These are phyloP conservation scores for Bellardia bayeri DNA, from an alignment of 2,888 invertebrate genomes.

Conservation along the genomic window DNA sequence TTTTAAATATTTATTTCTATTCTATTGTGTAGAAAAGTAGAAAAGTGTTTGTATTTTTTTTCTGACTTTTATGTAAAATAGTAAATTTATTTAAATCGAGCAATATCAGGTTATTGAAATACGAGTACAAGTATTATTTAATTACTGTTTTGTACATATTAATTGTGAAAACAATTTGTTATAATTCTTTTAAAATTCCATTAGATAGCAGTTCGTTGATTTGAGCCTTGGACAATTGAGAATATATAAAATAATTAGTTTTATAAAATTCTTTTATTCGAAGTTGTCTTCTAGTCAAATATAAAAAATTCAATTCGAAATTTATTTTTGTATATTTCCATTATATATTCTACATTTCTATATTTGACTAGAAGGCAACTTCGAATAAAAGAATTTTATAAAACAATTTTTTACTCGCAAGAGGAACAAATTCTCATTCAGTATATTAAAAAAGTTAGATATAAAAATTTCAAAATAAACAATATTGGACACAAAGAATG, in stretches of 20 bases:
- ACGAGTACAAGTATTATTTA: conserved; percentile 38
- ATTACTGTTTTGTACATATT: conserved; percentile 32
- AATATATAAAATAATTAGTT: background rate
- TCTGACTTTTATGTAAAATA: conserved; percentile 21
- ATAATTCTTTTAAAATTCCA: conserved; percentile 1
- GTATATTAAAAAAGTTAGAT: too few relatives aligned
- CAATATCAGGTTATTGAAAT: conserved; percentile 1
- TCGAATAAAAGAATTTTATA: too few relatives aligned
- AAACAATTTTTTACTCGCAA: too few relatives aligned
- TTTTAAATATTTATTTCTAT: conserved; percentile 4
- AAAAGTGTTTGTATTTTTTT: background rate
- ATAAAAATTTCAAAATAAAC: too few relatives aligned
- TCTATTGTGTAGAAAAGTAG: background rate
- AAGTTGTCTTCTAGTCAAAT: too few relatives aligned
- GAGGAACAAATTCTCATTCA: too few relatives aligned
- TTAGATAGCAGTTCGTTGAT: background rate
- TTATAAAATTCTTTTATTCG: too few relatives aligned
- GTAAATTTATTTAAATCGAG: conserved; percentile 23
- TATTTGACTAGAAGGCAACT: too few relatives aligned
- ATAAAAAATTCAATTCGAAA: too few relatives aligned
- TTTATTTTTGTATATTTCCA: too few relatives aligned
- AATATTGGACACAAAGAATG: too few relatives aligned
- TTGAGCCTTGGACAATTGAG: background rate
- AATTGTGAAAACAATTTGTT: conserved; percentile 27
- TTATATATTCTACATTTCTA: too few relatives aligned